Evolutionary conservation across 2,797 vertebrate species (phyloP).

Genomic region (Psittacula echo): DNA sequence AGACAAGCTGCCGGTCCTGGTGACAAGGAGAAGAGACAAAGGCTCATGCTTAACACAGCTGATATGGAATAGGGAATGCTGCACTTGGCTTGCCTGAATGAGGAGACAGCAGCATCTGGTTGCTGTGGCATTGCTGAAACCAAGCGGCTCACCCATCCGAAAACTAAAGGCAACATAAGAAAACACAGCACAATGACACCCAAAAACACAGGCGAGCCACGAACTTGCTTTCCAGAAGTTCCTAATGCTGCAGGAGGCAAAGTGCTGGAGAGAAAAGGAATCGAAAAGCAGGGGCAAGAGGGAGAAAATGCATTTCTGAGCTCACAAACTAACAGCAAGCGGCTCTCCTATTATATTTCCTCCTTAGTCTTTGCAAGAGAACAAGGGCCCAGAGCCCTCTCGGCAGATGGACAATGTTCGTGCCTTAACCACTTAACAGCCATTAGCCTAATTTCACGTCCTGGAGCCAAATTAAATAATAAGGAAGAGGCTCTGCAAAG

Average conservation of each 20-base stretch:
- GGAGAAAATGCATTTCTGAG: constrained; percentile 70
- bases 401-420: constrained; percentile 80
- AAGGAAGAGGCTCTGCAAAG: constrained; percentile 82
- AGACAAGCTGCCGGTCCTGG: not conserved
- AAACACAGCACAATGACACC: not conserved
- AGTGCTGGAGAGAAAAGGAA: constrained; percentile 62
- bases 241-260: constrained; percentile 63
- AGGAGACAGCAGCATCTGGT: constrained; percentile 49
- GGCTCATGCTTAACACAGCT: not conserved
- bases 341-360: constrained; percentile 74
- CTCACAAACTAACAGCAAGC: constrained; percentile 71
- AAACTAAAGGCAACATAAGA: not conserved
- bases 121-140: constrained; percentile 32
- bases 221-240: constrained; percentile 64
- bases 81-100: not conserved
- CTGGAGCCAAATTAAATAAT: constrained; percentile 84
- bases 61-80: not conserved
- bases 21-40: not conserved
- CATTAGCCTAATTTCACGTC: constrained; percentile 82
- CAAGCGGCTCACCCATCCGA: constrained; percentile 21
- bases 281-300: constrained; percentile 64
- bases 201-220: not conserved
- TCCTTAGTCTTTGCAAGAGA: constrained; percentile 78
- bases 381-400: constrained; percentile 80
- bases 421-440: constrained; percentile 83